A percentile compares a stretch with the other conserved stretches of the same genome.
Conservation (phyloP, 2,797 vertebrate genomes). For the Neoniphon sammara region DNA sequence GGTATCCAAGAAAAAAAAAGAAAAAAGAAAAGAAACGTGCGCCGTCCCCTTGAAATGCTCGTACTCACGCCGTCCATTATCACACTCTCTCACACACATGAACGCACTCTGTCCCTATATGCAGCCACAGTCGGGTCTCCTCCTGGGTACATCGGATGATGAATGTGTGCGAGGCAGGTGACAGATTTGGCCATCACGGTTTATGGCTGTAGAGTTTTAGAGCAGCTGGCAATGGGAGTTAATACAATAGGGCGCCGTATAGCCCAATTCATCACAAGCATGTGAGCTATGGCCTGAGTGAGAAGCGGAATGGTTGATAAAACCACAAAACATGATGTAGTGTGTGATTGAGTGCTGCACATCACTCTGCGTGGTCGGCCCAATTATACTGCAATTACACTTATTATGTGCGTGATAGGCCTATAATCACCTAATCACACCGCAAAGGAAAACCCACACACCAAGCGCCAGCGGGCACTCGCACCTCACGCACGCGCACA, state of each 20-base stretch:
- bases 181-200: constrained; percentile 54
- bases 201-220: constrained; percentile 60
- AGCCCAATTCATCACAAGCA: constrained; percentile 58
- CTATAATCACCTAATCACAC: constrained; percentile 70
- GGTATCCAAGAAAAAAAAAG: constrained; percentile 32
- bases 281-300: constrained; percentile 40
- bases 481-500: constrained; percentile 18
- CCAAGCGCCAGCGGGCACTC: constrained; percentile 45
- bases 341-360: constrained; percentile 48
- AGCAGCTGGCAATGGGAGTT: constrained; percentile 50
- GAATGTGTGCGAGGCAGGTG: constrained; percentile 46
- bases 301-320: constrained; percentile 21
- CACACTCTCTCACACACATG: constrained; percentile 13
- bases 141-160: constrained; percentile 42
- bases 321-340: constrained; percentile 44
- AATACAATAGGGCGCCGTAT: constrained; percentile 41
- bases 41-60: constrained; percentile 37
- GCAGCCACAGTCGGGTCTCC: constrained; percentile 37
- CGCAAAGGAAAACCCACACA: constrained; percentile 59
- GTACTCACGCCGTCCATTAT: constrained; percentile 27
- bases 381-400: constrained; percentile 65
- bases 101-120: constrained; percentile 5
- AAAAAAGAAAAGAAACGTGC: constrained; percentile 20
- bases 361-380: constrained; percentile 38
- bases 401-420: constrained; percentile 48